Base-by-base conservation (phyloP, 2,888 invertebrate genomes). In the Nymphalis polychloros region DNA sequence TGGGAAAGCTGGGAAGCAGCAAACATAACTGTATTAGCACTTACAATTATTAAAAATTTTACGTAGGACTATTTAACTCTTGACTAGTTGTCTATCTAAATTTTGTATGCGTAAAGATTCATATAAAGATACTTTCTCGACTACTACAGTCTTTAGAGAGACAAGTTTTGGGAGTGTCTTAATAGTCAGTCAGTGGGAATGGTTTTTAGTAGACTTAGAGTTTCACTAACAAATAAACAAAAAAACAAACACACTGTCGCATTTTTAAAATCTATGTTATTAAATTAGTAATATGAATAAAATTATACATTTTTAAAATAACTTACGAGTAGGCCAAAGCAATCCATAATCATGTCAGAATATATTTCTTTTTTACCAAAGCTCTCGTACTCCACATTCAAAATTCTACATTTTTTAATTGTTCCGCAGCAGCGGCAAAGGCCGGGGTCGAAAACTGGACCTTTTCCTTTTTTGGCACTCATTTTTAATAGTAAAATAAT, bases 271-370 rank as follows among this genome's bases (percentile, higher is more conserved):
- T 0, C 1, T 3, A 13, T 41, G 4, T 19, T 8, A 19, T 13
- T 20, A 20, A 19, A 50, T 20, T 50, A 50, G 4, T 41, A 50
- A 50, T 8, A 48, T 8, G 1, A 49, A 7, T 19, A 8, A 49
- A 48, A 48, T 17, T 48, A 48, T 6, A n/a, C 13, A 23, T 23
- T 20, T 23, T 17, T 16, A 16, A 52, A 49, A 46, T 7, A 64
- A 79, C 86, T 81, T 77, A 91, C 92, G 77, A 91, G 63, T 17
- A 92, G 76, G 1, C 92, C 89, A 69, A 87, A 92, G 70, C 90
- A 90, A 68, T 92, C 92, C 84, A 90, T 82, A 35, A 92, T 79
- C 85, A 92, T 91, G 61, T 90, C 90, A 0, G 89, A 85, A 75
- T 92, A 92, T 0, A 89, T 72, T 72, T 92, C 92, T 50, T 85